These are phyloP conservation scores for Formica selysi DNA, from an alignment of 1,140 invertebrate species.

Conservation along the genomic window DNA sequence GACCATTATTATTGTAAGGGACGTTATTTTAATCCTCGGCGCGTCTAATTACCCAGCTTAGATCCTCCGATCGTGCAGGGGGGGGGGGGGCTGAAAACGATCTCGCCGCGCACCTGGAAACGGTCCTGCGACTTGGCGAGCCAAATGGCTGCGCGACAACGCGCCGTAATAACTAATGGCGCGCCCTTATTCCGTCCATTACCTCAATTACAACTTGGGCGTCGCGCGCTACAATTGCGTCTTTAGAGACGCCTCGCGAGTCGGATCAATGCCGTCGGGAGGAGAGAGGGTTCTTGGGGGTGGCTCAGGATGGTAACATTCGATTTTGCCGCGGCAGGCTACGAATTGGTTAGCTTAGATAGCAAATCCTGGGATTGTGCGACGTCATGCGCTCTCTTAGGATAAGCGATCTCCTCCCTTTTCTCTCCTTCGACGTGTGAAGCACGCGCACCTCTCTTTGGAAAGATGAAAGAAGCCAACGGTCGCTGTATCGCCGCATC, in stretches of 20 bases:
- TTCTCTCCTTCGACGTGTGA: not conserved
- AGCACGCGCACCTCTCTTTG: not conserved
- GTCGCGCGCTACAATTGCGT: conserved; percentile 40
- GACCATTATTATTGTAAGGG: not conserved
- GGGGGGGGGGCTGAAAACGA: not conserved
- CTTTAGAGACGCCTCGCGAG: conserved; percentile 39
- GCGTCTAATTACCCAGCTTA: conserved; percentile 25
- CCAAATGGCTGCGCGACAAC: conserved; percentile 29
- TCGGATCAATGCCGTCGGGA: conserved; percentile 36
- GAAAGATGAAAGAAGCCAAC: not conserved
- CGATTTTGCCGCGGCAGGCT: conserved; percentile 12
- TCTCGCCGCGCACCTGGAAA: conserved; percentile 21
- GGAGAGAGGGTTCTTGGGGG: too few relatives aligned
- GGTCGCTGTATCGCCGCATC: not conserved
- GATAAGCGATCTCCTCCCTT: not conserved
- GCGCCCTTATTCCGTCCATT: conserved; percentile 50
- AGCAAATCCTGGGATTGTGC: conserved; percentile 12
- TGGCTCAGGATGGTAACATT: not conserved
- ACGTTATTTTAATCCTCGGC: conserved; percentile 27
- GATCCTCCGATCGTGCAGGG: conserved; percentile 1
- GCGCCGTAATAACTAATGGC: conserved; percentile 47
- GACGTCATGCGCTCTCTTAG: not conserved
- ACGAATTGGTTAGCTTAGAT: not conserved
- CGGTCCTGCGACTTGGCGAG: conserved; percentile 9
- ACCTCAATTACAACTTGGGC: conserved; percentile 50